These are phyloP conservation scores for Erpetoichthys calabaricus DNA, from an alignment of 2,797 vertebrate species.

Conservation along the genomic window DNA sequence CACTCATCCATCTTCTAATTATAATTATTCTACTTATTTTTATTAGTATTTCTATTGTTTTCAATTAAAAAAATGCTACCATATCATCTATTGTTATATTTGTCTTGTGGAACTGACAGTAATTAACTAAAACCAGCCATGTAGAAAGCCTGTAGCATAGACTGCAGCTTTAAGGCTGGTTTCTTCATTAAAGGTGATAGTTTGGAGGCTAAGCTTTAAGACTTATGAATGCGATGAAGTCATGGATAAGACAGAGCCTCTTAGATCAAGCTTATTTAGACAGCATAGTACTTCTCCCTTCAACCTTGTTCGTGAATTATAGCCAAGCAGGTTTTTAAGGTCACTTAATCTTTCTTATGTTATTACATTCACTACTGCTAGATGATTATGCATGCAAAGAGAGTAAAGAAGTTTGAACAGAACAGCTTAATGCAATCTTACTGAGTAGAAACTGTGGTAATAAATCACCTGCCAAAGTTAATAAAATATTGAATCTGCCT, in stretches of 20 bases:
- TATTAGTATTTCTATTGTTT: constrained; percentile 29
- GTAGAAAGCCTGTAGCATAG: constrained; percentile 27
- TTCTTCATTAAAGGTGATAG: neutral
- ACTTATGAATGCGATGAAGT: neutral
- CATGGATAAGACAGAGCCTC: neutral
- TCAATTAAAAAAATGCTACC: constrained; percentile 33
- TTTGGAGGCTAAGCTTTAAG: constrained; percentile 1
- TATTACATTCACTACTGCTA: constrained; percentile 20
- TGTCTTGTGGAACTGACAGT: constrained; percentile 10
- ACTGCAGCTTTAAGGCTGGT: neutral
- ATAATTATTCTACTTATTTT: constrained; percentile 28
- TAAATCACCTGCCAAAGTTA: constrained; percentile 48
- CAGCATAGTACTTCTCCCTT: neutral
- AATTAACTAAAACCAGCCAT: constrained; percentile 29
- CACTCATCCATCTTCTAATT: constrained; percentile 12
- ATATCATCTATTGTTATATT: constrained; percentile 19
- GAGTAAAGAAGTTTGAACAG: constrained; percentile 15
- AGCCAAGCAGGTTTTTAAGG: constrained; percentile 9
- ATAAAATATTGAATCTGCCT: constrained; percentile 39
- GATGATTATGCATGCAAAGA: constrained; percentile 19
- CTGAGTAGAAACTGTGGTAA: constrained; percentile 34
- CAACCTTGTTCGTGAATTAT: constrained; percentile 5
- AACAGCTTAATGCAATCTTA: constrained; percentile 39
- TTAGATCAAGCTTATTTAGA: constrained; percentile 6
- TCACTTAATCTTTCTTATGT: constrained; percentile 19